Percentiles rank a stretch among this genome's conserved stretches.
Conservation (phyloP, 1,140 invertebrate genomes). For the Eciton burchellii region DNA sequence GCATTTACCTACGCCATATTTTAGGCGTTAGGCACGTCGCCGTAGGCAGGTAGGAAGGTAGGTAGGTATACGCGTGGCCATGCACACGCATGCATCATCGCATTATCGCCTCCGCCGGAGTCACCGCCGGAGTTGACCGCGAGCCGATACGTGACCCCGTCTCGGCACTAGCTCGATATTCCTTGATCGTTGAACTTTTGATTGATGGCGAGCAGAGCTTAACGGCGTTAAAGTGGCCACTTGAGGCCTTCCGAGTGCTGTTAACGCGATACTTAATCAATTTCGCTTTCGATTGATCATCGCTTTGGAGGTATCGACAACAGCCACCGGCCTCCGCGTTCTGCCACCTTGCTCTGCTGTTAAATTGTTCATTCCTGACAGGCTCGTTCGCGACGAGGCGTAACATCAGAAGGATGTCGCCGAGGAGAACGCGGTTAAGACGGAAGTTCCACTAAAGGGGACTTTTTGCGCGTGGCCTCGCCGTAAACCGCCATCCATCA, state of each 20-base stretch:
- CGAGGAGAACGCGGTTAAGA: constrained; percentile 35
- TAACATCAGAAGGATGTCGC: constrained; percentile 30
- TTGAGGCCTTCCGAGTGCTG: background rate
- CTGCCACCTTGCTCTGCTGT: too few relatives aligned
- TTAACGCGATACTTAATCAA: too few relatives aligned
- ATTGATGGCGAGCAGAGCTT: background rate
- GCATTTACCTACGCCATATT: constrained; percentile 73
- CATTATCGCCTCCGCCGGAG: constrained; percentile 59
- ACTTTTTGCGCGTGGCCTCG: constrained; percentile 40
- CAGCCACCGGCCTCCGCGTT: too few relatives aligned
- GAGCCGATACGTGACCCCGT: constrained; percentile 32
- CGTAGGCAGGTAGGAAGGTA: constrained; percentile 58
- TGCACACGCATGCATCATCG: constrained; percentile 63
- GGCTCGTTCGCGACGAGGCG: constrained; percentile 19
- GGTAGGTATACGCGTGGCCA: background rate
- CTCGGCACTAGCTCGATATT: constrained; percentile 31
- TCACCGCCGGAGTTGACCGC: constrained; percentile 16
- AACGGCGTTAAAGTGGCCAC: background rate
- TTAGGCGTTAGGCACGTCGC: constrained; percentile 66
- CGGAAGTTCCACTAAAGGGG: constrained; percentile 54
- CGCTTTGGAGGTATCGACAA: background rate
- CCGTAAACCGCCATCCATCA: constrained; percentile 67
- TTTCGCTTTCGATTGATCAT: background rate
- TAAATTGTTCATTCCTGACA: constrained; percentile 18
- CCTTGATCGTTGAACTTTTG: constrained; percentile 22